Percentiles rank a stretch among this genome's conserved stretches.
phyloP scores from a whole-genome alignment of 2,113 vertebrate genomes.

The Lepidothrix coronata region DNA sequence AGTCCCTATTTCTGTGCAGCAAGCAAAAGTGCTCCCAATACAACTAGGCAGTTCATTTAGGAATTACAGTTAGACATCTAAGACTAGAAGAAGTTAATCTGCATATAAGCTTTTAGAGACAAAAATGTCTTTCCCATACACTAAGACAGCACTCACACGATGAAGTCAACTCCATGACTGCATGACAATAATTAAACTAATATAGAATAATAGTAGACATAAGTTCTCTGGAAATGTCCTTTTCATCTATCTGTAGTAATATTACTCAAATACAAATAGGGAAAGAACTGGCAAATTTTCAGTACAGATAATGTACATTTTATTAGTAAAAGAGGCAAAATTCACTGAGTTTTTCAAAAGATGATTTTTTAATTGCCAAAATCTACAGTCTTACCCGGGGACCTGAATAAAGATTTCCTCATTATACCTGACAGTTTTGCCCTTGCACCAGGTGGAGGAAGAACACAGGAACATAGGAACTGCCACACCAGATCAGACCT shows the following conservation, averaged over 20 bases:
- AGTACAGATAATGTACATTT: not conserved
- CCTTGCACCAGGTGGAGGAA: conserved; percentile 60
- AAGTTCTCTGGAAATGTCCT: not conserved
- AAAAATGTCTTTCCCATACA: not conserved
- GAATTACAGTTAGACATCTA: not conserved
- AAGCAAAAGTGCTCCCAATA: not conserved
- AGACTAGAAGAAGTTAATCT: not conserved
- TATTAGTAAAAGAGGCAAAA: not conserved
- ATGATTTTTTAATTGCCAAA: conserved; percentile 54
- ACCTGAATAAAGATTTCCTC: conserved; percentile 54
- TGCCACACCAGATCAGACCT: conserved; percentile 68
- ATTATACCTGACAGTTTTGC: conserved; percentile 62
- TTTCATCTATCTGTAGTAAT: not conserved
- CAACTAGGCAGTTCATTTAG: not conserved
- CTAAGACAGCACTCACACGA: not conserved
- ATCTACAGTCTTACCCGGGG: not conserved
- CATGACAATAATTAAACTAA: not conserved
- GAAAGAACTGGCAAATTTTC: not conserved
- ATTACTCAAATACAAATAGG: not conserved
- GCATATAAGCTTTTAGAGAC: not conserved
- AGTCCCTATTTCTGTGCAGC: not conserved
- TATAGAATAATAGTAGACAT: not conserved
- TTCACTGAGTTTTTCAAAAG: not conserved
- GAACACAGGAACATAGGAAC: conserved; percentile 52
- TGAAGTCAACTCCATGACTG: not conserved